These are phyloP conservation scores for Chloromyia formosa DNA, from an alignment of 2,888 invertebrate species.

Conservation along the genomic window DNA sequence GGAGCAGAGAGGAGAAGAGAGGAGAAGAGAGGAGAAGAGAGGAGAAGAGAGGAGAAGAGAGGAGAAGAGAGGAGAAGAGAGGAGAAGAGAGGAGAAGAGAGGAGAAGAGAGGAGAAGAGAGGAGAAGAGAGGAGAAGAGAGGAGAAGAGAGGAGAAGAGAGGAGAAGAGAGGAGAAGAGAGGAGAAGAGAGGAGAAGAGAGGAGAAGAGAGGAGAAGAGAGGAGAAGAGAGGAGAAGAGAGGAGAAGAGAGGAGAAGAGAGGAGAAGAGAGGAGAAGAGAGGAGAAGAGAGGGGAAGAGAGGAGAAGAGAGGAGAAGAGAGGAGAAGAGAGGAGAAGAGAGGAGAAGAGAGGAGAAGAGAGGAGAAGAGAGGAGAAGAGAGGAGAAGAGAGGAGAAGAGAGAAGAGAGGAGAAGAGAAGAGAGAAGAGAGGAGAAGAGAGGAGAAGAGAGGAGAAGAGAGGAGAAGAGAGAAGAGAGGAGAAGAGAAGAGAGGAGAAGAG, in stretches of 20 bases:
- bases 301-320: constrained; percentile 54
- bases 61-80: background rate
- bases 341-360: background rate
- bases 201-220: background rate
- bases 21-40: constrained; percentile 13
- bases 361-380: no score
- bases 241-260: background rate
- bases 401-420: background rate
- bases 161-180: background rate
- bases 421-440: background rate
- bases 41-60: background rate
- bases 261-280: constrained; percentile 11
- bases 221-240: background rate
- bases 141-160: background rate
- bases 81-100: background rate
- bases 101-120: no score
- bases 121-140: background rate
- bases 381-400: background rate
- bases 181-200: background rate
- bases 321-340: background rate
- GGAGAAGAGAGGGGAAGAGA: constrained; percentile 60
- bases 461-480: background rate
- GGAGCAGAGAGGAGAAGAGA: no score
- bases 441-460: background rate
- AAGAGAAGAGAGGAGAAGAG: background rate